A percentile compares a stretch with the other conserved stretches of the same genome.
These are phyloP conservation scores for Taurulus bubalis DNA, from an alignment of 2,113 vertebrate genomes.

Conservation along the genomic window DNA sequence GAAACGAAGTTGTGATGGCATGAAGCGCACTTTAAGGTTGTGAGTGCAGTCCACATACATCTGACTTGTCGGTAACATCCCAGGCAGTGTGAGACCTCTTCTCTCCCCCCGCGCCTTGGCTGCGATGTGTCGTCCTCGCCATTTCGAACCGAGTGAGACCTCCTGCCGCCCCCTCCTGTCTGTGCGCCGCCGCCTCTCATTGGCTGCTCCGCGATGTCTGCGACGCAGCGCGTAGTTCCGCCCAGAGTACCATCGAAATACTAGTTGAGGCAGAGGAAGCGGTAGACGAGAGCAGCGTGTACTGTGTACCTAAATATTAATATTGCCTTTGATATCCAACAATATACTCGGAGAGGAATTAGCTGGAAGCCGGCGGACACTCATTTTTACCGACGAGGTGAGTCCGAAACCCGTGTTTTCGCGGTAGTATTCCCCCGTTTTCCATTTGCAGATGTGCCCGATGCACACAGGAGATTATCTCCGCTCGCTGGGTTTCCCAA, in stretches of 20 bases:
- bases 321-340: constrained; percentile 4
- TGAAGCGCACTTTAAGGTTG: too few species aligned
- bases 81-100: neutral
- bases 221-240: constrained; percentile 78
- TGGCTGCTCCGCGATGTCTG: constrained; percentile 70
- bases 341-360: constrained; percentile 5
- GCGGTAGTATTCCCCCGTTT: neutral
- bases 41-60: neutral
- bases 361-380: constrained; percentile 23
- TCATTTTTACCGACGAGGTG: constrained; percentile 62
- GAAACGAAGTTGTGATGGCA: neutral
- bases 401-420: constrained; percentile 39
- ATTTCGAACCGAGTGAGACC: constrained; percentile 51
- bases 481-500: constrained; percentile 50
- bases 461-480: constrained; percentile 61
- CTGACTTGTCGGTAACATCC: too few species aligned
- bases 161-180: constrained; percentile 24
- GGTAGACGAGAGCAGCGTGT: constrained; percentile 26
- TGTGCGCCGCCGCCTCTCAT: constrained; percentile 60
- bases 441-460: constrained; percentile 74
- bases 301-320: neutral
- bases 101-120: too few species aligned
- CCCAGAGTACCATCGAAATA: constrained; percentile 75
- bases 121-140: neutral
- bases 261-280: constrained; percentile 65